These are phyloP conservation scores for Orchesellides sinensis DNA, from an alignment of 2,888 invertebrate species.

Conservation along the genomic window DNA sequence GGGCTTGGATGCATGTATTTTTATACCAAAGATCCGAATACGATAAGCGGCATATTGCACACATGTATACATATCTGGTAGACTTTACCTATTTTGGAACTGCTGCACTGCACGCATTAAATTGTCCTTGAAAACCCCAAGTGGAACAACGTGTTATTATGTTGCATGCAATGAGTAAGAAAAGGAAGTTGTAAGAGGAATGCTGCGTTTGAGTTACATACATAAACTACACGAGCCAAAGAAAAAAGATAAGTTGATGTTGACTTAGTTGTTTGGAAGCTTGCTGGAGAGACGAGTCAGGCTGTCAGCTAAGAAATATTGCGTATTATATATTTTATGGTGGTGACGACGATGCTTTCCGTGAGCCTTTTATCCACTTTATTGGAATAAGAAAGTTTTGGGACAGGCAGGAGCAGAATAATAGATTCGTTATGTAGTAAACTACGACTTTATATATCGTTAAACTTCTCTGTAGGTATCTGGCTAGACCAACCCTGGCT, in stretches of 20 bases:
- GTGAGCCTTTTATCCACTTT: slow-evolving; percentile 37
- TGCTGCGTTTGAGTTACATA: slow-evolving; percentile 43
- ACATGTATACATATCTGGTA: not conserved
- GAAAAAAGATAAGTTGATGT: slow-evolving; percentile 13
- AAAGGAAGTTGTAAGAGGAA: slow-evolving; percentile 52
- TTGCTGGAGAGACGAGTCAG: slow-evolving; percentile 20
- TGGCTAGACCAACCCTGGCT: not conserved
- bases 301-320: slow-evolving; percentile 43
- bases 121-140: slow-evolving; percentile 55
- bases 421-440: too few relatives aligned
- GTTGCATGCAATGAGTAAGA: slow-evolving; percentile 5
- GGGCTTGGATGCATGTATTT: slow-evolving; percentile 12
- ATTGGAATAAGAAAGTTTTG: slow-evolving; percentile 51
- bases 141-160: slow-evolving; percentile 44
- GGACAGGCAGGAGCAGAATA: slow-evolving; percentile 37
- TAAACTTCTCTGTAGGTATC: not conserved
- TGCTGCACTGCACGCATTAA: slow-evolving; percentile 35
- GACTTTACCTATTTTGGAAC: not conserved
- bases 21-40: too few relatives aligned
- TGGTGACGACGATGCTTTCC: slow-evolving; percentile 39
- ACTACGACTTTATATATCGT: slow-evolving; percentile 17
- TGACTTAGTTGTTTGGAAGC: not conserved
- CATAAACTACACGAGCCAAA: slow-evolving; percentile 46
- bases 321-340: slow-evolving; percentile 52
- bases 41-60: too few relatives aligned